Evolutionary conservation across 2,113 vertebrate species (phyloP).

Genomic region (Channa argus): DNA sequence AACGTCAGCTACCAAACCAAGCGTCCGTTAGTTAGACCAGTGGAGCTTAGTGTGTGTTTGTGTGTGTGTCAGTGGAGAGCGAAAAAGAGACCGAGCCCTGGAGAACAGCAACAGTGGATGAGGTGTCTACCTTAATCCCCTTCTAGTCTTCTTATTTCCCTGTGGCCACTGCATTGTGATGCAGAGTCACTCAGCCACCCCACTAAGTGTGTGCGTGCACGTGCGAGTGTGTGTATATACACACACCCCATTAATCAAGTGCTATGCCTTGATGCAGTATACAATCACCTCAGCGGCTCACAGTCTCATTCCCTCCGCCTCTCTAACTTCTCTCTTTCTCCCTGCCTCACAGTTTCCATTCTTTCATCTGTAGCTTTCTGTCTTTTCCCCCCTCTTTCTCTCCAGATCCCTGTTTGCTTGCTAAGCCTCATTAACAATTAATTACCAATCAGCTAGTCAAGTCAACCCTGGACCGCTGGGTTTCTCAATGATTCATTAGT

Average conservation of each 20-base stretch:
- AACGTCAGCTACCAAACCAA: conserved; percentile 1
- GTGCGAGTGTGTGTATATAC: conserved; percentile 10
- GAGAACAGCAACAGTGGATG: conserved; percentile 59
- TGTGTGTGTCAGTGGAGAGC: conserved; percentile 6
- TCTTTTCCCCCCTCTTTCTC: conserved; percentile 45
- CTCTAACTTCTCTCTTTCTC: conserved; percentile 5
- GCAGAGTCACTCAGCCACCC: conserved; percentile 73
- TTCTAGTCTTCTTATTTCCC: conserved; percentile 68
- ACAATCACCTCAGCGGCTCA: conserved; percentile 61
- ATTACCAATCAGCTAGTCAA: conserved; percentile 85
- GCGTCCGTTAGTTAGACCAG: conserved; percentile 12
- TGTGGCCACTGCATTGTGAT: conserved; percentile 72
- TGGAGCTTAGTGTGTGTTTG: background rate
- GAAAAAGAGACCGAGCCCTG: conserved; percentile 34
- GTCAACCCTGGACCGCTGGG: conserved; percentile 79
- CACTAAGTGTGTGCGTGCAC: conserved; percentile 17
- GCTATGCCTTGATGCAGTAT: conserved; percentile 68
- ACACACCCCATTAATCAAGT: conserved; percentile 75
- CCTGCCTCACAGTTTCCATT: conserved; percentile 44
- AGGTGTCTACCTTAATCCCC: conserved; percentile 71
- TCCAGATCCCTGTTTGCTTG: conserved; percentile 72
- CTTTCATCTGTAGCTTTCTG: conserved; percentile 62
- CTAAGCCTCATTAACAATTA: conserved; percentile 86
- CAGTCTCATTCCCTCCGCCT: conserved; percentile 4
- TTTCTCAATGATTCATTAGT: conserved; percentile 86